A percentile compares a stretch with the other conserved stretches of the same genome.
phyloP scores from a whole-genome alignment of 2,888 invertebrate genomes.

The Diploptera punctata region DNA sequence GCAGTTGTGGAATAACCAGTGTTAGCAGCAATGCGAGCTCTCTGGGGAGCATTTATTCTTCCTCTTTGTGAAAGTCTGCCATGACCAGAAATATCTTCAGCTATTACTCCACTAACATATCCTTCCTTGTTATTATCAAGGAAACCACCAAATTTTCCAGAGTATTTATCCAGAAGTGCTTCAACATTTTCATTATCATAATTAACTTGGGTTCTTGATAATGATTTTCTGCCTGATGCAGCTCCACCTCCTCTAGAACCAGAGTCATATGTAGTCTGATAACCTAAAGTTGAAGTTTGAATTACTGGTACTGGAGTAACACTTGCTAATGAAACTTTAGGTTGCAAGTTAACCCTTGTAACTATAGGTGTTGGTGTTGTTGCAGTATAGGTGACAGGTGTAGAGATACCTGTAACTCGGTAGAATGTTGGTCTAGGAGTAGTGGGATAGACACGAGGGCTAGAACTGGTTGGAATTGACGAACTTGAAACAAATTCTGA shows the following conservation, averaged over 20 bases:
- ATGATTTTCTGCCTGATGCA: not conserved
- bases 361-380: not conserved
- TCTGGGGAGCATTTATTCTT: not conserved
- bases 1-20: not conserved
- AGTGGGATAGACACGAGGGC: not conserved
- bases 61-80: not conserved
- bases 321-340: not conserved
- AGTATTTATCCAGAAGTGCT: slow-evolving; percentile 40
- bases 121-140: slow-evolving; percentile 38
- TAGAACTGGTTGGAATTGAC: not conserved
- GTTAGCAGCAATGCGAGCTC: not conserved
- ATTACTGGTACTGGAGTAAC: not conserved
- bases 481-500: not conserved
- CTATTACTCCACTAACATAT: slow-evolving; percentile 39
- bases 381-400: not conserved
- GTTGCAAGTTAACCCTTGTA: not conserved
- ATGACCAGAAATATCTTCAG: slow-evolving; percentile 26
- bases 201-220: not conserved
- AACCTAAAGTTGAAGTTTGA: not conserved
- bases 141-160: slow-evolving; percentile 39
- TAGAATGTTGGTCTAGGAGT: not conserved
- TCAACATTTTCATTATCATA: slow-evolving; percentile 35
- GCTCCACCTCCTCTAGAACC: not conserved
- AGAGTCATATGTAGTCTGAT: not conserved
- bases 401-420: too few species aligned